Evolutionary conservation across 2,113 vertebrate genomes (phyloP).

Genomic region (Bubo bubo): DNA sequence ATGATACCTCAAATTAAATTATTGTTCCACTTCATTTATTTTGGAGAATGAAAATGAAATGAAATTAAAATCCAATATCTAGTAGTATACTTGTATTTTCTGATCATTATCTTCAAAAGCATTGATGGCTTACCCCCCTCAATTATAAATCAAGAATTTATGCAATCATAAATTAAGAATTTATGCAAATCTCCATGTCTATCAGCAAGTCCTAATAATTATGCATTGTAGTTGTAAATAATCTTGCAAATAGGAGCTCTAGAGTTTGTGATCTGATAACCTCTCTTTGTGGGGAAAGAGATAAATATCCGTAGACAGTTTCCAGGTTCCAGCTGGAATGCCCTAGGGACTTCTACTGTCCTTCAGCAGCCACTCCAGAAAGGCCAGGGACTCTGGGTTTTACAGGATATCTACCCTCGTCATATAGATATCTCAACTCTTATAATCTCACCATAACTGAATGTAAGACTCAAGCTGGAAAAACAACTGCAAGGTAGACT

Average conservation of each 20-base stretch:
- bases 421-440: not conserved
- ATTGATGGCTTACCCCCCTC: not conserved
- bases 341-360: not conserved
- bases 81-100: not conserved
- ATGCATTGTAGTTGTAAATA: not conserved
- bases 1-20: not conserved
- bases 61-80: not conserved
- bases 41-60: not conserved
- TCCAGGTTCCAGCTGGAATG: not conserved
- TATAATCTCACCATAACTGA: not conserved
- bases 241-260: not conserved
- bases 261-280: not conserved
- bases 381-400: not conserved
- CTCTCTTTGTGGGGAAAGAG: not conserved
- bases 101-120: not conserved
- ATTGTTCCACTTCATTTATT: not conserved
- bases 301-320: not conserved
- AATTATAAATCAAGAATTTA: not conserved
- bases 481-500: not conserved
- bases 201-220: not conserved
- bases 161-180: not conserved
- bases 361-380: not conserved
- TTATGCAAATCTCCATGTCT: not conserved
- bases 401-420: not conserved
- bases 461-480: not conserved